Conservation (phyloP, 2,888 invertebrate genomes). For the Ochropacha duplaris region DNA sequence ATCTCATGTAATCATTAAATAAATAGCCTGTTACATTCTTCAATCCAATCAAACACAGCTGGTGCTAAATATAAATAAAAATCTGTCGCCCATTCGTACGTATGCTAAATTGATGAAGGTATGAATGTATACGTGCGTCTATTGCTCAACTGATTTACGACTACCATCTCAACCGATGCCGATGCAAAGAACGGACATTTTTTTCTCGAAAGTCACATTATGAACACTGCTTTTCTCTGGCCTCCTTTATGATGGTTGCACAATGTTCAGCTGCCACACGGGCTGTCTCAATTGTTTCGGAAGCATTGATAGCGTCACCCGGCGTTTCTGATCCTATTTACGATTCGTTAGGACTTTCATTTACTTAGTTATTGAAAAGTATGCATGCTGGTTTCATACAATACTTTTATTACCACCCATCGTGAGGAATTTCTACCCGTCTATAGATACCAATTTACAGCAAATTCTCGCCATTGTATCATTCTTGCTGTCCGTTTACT, state of each 20-base stretch:
- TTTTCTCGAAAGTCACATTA: slow-evolving; percentile 63
- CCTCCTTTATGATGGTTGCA: slow-evolving; percentile 76
- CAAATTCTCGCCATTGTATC: neutral
- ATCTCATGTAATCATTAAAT: no score
- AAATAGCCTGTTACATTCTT: slow-evolving; percentile 7
- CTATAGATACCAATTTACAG: neutral
- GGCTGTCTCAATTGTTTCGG: slow-evolving; percentile 70
- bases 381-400: slow-evolving; percentile 36
- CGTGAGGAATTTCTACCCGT: neutral
- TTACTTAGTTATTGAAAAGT: slow-evolving; percentile 55
- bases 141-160: slow-evolving; percentile 72
- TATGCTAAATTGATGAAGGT: slow-evolving; percentile 7
- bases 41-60: slow-evolving; percentile 44
- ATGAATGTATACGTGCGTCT: slow-evolving; percentile 28
- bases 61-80: slow-evolving; percentile 28
- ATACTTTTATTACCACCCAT: neutral
- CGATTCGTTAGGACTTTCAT: slow-evolving; percentile 79
- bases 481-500: neutral
- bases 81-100: slow-evolving; percentile 49
- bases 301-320: slow-evolving; percentile 67
- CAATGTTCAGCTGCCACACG: slow-evolving; percentile 65
- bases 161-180: slow-evolving; percentile 41
- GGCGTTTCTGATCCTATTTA: slow-evolving; percentile 57
- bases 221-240: slow-evolving; percentile 71
- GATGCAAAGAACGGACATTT: slow-evolving; percentile 55